A percentile compares a stretch with the other conserved stretches of the same genome.
These are phyloP conservation scores for Zophobas morio DNA, from an alignment of 1,140 invertebrate species.

Conservation along the genomic window DNA sequence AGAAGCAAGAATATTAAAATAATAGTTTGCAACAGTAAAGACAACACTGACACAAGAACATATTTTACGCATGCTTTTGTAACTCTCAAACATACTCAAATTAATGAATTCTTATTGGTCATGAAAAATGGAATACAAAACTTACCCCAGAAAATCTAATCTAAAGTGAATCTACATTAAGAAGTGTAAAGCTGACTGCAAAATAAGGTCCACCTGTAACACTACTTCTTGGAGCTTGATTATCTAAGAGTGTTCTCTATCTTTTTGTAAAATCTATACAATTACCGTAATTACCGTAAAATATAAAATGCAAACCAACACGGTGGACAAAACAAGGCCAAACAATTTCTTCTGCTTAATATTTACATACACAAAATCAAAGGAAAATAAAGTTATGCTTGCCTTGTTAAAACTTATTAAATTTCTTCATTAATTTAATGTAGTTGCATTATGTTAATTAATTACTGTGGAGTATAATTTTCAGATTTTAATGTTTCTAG, in stretches of 20 bases:
- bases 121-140: conserved; percentile 23
- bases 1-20: conserved; percentile 67
- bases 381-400: too few relatives aligned
- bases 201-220: conserved; percentile 18
- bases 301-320: too few relatives aligned
- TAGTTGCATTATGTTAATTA: too few relatives aligned
- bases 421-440: too few relatives aligned
- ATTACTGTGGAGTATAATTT: too few relatives aligned
- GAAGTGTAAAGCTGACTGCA: conserved; percentile 23
- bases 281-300: too few relatives aligned
- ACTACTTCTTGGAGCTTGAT: neutral
- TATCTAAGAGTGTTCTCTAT: neutral
- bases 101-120: neutral
- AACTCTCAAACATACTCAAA: conserved; percentile 47
- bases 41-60: conserved; percentile 57
- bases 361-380: too few relatives aligned
- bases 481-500: too few relatives aligned
- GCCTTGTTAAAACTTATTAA: too few relatives aligned
- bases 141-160: conserved; percentile 40
- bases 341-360: too few relatives aligned
- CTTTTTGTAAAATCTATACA: neutral
- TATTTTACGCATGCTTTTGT: conserved; percentile 28
- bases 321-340: too few relatives aligned
- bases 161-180: conserved; percentile 35
- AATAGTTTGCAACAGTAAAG: conserved; percentile 66